A percentile compares a stretch with the other conserved stretches of the same genome.
phyloP scores from a whole-genome alignment of 2,888 invertebrate species.

The Microctonus hyperodae region DNA sequence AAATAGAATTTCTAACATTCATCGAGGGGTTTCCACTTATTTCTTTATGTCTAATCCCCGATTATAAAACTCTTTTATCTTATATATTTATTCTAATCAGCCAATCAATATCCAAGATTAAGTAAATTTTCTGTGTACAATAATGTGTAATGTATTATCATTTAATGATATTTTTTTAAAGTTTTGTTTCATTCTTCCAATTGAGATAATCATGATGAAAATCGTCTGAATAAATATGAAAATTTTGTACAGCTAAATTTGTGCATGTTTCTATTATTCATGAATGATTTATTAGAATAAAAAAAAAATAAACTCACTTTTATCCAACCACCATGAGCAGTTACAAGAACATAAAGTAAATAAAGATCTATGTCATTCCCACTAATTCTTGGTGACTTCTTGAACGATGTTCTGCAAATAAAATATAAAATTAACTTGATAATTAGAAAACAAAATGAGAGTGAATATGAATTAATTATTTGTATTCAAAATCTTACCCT shows the following conservation, averaged over 20 bases:
- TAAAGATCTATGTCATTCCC: conserved; percentile 93
- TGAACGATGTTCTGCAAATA: conserved; percentile 68
- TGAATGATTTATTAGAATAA: background rate
- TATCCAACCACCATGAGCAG: conserved; percentile 91
- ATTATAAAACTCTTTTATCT: background rate
- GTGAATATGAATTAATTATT: background rate
- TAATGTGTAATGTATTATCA: no score
- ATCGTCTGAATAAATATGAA: no score
- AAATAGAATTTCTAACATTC: background rate
- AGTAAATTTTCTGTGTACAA: no score
- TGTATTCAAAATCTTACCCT: conserved; percentile 72
- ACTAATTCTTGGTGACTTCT: conserved; percentile 77
- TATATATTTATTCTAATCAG: no score
- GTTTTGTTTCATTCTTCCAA: no score
- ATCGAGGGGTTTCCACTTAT: background rate
- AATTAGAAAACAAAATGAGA: conserved; percentile 35
- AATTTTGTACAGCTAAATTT: no score
- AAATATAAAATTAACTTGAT: conserved; percentile 18
- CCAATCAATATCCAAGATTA: no score
- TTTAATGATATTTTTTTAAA: no score
- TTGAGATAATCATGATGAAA: no score
- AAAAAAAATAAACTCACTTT: conserved; percentile 73
- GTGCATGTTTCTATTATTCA: no score
- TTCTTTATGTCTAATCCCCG: background rate
- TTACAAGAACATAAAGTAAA: conserved; percentile 89